A percentile compares a stretch with the other conserved stretches of the same genome.
Conservation (phyloP, 2,113 vertebrate species). For the Channa argus region DNA sequence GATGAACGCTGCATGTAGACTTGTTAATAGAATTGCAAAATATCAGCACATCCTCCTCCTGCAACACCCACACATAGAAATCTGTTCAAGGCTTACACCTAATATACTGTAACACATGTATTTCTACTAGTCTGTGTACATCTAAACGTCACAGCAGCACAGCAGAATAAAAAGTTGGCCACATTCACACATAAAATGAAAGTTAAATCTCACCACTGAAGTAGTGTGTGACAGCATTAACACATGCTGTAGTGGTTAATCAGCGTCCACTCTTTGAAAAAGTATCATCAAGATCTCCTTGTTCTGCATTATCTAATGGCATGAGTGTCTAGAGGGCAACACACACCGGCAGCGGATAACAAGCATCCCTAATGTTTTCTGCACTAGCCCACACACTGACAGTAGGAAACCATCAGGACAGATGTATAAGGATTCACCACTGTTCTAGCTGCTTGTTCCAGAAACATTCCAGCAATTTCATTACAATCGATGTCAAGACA, state of each 20-base stretch:
- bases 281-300: neutral
- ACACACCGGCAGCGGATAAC: neutral
- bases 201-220: neutral
- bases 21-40: slow-evolving; percentile 9
- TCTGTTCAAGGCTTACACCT: neutral
- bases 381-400: neutral
- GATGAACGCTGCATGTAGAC: neutral
- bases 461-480: neutral
- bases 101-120: neutral
- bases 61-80: neutral
- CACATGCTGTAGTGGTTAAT: neutral
- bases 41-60: neutral
- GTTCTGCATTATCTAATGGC: neutral
- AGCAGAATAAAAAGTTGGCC: neutral
- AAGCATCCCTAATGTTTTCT: neutral
- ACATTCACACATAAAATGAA: too few species aligned
- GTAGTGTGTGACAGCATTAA: neutral
- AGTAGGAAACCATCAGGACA: neutral
- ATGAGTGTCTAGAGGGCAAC: neutral
- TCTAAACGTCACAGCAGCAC: neutral
- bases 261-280: neutral
- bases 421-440: neutral
- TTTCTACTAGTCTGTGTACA: neutral
- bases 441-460: neutral
- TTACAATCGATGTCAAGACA: too few species aligned